Percentiles rank a stretch among this genome's conserved stretches.
These are phyloP conservation scores for Rhagoletis pomonella DNA, from an alignment of 1,140 invertebrate species.

Conservation along the genomic window DNA sequence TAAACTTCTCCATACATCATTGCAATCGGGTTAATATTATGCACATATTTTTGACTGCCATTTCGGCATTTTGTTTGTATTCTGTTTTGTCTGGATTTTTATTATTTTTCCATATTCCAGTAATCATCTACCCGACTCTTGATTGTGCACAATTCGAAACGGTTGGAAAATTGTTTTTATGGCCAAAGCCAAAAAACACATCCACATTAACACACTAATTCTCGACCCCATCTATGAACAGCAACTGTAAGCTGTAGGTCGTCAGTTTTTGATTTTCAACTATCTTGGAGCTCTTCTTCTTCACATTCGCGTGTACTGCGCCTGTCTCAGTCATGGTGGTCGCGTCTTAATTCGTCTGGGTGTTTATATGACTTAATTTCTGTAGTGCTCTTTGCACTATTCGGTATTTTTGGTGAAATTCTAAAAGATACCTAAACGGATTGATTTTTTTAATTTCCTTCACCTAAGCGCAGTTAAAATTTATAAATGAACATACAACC, in stretches of 20 bases:
- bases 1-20: background rate
- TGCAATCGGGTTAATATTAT: background rate
- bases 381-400: background rate
- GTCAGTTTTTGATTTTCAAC: background rate
- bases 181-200: background rate
- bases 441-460: slow-evolving; percentile 37
- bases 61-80: background rate
- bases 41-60: background rate
- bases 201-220: background rate
- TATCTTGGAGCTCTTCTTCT: background rate
- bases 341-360: slow-evolving; percentile 40
- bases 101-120: background rate
- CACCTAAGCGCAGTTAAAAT: background rate
- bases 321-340: slow-evolving; percentile 3
- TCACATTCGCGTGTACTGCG: background rate
- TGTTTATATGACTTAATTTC: slow-evolving; percentile 32
- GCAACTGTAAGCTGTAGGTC: background rate
- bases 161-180: slow-evolving; percentile 2
- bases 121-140: background rate
- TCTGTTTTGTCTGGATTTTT: background rate
- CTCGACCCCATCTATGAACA: background rate
- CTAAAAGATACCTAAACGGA: slow-evolving; percentile 19
- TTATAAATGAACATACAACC: slow-evolving; percentile 17
- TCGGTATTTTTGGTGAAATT: slow-evolving; percentile 51
- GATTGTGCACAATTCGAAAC: slow-evolving; percentile 14